These are phyloP conservation scores for Drosophila pallidifrons DNA, from an alignment of 1,140 invertebrate species.

Conservation along the genomic window DNA sequence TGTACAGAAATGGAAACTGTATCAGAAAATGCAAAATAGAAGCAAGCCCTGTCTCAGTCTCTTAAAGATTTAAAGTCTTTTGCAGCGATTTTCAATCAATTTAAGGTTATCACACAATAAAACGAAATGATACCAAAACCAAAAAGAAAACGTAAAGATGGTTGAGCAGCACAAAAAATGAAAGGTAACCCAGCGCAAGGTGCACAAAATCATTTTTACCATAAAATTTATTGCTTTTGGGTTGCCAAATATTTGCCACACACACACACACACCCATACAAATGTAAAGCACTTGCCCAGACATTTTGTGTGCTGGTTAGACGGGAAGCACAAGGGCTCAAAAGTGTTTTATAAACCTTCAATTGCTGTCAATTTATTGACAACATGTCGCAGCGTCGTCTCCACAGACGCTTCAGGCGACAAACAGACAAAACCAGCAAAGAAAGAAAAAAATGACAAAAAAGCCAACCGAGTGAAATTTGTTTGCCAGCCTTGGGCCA, in stretches of 20 bases:
- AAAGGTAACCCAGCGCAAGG: slow-evolving; percentile 50
- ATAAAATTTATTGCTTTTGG: slow-evolving; percentile 81
- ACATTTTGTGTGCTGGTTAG: slow-evolving; percentile 21
- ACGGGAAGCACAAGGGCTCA: slow-evolving; percentile 47
- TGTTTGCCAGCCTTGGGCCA: slow-evolving; percentile 72
- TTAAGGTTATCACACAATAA: slow-evolving; percentile 61
- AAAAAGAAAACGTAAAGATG: neutral
- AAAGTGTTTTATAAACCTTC: slow-evolving; percentile 84
- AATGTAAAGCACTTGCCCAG: slow-evolving; percentile 10
- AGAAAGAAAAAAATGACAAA: slow-evolving; percentile 53
- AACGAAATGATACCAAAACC: slow-evolving; percentile 17
- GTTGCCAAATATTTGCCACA: slow-evolving; percentile 76
- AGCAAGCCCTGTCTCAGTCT: neutral
- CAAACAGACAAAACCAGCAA: slow-evolving; percentile 36
- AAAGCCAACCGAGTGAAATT: slow-evolving; percentile 63
- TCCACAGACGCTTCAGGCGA: slow-evolving; percentile 57
- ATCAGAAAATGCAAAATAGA: neutral
- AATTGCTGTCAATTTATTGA: slow-evolving; percentile 84
- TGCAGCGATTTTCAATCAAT: slow-evolving; percentile 62
- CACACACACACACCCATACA: slow-evolving; percentile 30
- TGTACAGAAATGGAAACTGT: neutral
- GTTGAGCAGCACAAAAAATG: slow-evolving; percentile 27
- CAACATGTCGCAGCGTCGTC: slow-evolving; percentile 75
- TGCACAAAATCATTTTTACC: slow-evolving; percentile 80
- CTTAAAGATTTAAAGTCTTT: slow-evolving; percentile 31